Conservation (phyloP, 2,888 invertebrate genomes). For the Agriopis leucophaearia region DNA sequence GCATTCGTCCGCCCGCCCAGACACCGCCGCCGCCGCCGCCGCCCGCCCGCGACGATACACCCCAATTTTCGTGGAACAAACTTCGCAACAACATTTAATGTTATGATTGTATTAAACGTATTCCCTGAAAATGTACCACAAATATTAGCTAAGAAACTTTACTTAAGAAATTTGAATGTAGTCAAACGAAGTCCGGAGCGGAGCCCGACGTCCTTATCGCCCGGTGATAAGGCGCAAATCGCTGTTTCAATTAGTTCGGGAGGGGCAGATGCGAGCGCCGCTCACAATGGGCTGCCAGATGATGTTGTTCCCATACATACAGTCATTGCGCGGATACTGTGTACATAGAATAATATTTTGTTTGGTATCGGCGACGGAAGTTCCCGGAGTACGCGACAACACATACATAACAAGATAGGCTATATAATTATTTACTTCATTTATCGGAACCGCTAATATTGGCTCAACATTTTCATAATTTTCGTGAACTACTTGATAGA, state of each 20-base stretch:
- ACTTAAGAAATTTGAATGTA: conserved; percentile 59
- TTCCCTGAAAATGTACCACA: conserved; percentile 71
- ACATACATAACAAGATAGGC: conserved; percentile 43
- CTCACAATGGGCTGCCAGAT: conserved; percentile 65
- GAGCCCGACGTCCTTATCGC: conserved; percentile 45
- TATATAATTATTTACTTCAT: conserved; percentile 37
- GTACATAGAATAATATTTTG: conserved; percentile 63
- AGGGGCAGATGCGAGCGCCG: conserved; percentile 47
- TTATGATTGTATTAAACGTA: conserved; percentile 76
- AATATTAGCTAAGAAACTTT: conserved; percentile 75
- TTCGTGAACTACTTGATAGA: conserved; percentile 10
- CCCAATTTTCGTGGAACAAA: conserved; percentile 49
- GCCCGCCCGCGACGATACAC: conserved; percentile 23
- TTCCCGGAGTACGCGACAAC: conserved; percentile 43
- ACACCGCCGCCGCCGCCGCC: neutral
- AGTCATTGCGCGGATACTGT: conserved; percentile 55
- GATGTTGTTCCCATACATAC: conserved; percentile 68
- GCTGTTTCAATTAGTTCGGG: conserved; percentile 33
- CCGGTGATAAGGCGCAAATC: conserved; percentile 48
- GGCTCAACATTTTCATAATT: conserved; percentile 15
- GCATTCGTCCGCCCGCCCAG: conserved; percentile 30
- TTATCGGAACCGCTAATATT: conserved; percentile 31
- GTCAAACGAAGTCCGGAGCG: conserved; percentile 36
- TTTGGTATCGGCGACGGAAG: conserved; percentile 39
- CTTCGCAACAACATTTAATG: conserved; percentile 70